Evolutionary conservation across 2,888 invertebrate species (phyloP).

Genomic region (Caenorhabditis sp.): DNA sequence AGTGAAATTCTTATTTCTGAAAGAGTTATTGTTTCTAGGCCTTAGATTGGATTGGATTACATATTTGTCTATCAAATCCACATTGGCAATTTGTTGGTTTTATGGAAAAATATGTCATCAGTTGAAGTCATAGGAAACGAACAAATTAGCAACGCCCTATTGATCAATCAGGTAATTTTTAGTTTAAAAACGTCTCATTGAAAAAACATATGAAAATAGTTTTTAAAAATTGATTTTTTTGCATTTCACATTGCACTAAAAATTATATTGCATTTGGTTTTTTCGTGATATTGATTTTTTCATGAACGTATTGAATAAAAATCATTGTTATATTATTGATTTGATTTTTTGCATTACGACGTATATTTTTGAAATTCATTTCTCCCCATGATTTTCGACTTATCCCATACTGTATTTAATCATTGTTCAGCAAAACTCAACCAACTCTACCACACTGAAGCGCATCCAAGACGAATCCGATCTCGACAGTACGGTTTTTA

Average conservation of each 20-base stretch:
- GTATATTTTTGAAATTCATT: neutral
- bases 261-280: too few relatives aligned
- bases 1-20: too few relatives aligned
- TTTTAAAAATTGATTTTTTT: neutral
- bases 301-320: neutral
- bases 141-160: conserved; percentile 1
- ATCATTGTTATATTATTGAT: neutral
- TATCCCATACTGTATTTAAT: neutral
- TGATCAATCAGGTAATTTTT: conserved; percentile 2
- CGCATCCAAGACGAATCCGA: conserved; percentile 24
- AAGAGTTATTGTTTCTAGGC: too few relatives aligned
- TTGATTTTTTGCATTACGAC: neutral
- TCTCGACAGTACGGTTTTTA: conserved; percentile 12
- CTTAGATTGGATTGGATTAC: too few relatives aligned
- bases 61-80: too few relatives aligned
- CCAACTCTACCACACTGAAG: conserved; percentile 33
- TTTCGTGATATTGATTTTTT: too few relatives aligned
- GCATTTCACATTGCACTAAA: neutral
- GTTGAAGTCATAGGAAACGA: conserved; percentile 4
- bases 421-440: conserved; percentile 20
- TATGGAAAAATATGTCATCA: conserved; percentile 19
- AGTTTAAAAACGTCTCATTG: neutral
- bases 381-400: neutral
- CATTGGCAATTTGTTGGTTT: conserved; percentile 6
- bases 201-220: neutral